Base-by-base conservation (phyloP, 2,888 invertebrate species). In the Nemapogon koenigi region DNA sequence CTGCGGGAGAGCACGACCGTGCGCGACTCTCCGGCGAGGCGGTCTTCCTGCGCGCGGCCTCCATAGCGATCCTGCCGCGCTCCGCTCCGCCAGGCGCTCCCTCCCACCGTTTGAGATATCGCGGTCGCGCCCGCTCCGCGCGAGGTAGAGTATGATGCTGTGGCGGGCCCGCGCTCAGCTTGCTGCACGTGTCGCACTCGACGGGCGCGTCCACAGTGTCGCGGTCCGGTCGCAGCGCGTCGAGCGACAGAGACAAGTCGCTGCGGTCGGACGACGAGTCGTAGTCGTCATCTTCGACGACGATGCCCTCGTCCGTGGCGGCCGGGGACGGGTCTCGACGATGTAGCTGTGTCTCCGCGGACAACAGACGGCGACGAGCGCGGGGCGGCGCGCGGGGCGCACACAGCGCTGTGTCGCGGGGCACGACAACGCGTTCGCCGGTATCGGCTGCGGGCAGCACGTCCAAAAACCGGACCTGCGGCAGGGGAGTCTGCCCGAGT, bases 401-500 rank as follows among this genome's bases (percentile, higher is more conserved):
- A 45, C 70, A 66, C 4, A 54, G 48, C 19, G 66, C 63, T 15
- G 67, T 67, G 45, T 56, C 75, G 51, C 52, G 67, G 49, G 48
- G 69, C 51, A 43, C 61, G 55, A 41, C 56, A 46, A 49, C 69
- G 59, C 52, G 80, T 65, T 54, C 81, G 37, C 70, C 62, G 29
- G 75, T 71, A 32, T 83, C 81, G 37, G 85, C 82, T 35, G 86
- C 81, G 44, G 84, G 82, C 40, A 87, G 57, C 46, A 89, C 88
- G 59, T 88, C 88, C 53, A 89, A 63, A 57, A 88, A 88, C 55
- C 88, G 85, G 41, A 89, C 81, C 45, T 86, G 84, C 35, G 87
- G 86, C 45, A 89, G 66, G 14, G 89, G 89, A 18, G 89, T 89
- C 59, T 89, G 89, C 2, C 88, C 82, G 46, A 89, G 85, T 45